These are phyloP conservation scores for Monomorium pharaonis DNA, from an alignment of 1,140 invertebrate genomes.

Conservation along the genomic window DNA sequence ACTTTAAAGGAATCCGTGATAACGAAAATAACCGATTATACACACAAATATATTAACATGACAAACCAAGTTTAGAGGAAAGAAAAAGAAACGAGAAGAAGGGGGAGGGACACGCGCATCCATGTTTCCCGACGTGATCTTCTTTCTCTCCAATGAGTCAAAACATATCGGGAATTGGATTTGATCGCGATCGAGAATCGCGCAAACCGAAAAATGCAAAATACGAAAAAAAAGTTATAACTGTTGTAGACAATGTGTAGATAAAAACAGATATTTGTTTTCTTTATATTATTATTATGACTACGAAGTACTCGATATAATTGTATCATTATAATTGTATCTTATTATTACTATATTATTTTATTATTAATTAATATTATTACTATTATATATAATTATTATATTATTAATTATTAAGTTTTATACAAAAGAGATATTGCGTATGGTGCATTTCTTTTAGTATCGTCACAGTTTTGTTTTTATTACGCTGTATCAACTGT, in stretches of 20 bases:
- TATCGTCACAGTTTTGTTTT: slow-evolving; percentile 61
- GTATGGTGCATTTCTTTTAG: slow-evolving; percentile 64
- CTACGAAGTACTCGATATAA: slow-evolving; percentile 60
- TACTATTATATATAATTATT: slow-evolving; percentile 63
- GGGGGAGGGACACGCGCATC: neutral
- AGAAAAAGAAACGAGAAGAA: neutral
- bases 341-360: slow-evolving; percentile 62
- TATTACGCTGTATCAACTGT: slow-evolving; percentile 47
- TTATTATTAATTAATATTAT: slow-evolving; percentile 67
- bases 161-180: slow-evolving; percentile 14
- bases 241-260: slow-evolving; percentile 71
- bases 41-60: slow-evolving; percentile 1
- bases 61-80: neutral
- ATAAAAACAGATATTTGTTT: slow-evolving; percentile 76
- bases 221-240: slow-evolving; percentile 40
- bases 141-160: slow-evolving; percentile 31
- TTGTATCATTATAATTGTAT: slow-evolving; percentile 69
- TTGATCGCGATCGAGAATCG: slow-evolving; percentile 33
- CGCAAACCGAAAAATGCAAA: slow-evolving; percentile 18
- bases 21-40: slow-evolving; percentile 31
- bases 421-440: slow-evolving; percentile 70
- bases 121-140: slow-evolving; percentile 30
- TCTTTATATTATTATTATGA: slow-evolving; percentile 70
- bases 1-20: slow-evolving; percentile 29
- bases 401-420: slow-evolving; percentile 69